A percentile compares a stretch with the other conserved stretches of the same genome.
Conservation (phyloP, 2,797 vertebrate genomes). For the Anisognathus igniventris region DNA sequence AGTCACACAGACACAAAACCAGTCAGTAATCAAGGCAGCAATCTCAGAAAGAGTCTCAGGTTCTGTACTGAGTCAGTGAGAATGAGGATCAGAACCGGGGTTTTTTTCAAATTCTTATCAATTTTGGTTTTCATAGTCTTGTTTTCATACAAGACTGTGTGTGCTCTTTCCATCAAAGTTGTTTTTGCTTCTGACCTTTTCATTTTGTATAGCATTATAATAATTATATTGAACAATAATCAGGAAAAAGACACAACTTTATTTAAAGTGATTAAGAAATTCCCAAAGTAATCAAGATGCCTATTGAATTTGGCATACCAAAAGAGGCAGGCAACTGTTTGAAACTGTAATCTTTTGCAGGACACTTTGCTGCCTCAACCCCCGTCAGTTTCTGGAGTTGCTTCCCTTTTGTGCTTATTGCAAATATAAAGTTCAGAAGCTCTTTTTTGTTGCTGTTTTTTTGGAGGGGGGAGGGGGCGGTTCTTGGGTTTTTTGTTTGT, state of each 20-base stretch:
- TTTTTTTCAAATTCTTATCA: not conserved
- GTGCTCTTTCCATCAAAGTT: not conserved
- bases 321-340: not conserved
- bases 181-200: not conserved
- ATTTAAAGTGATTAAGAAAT: not conserved
- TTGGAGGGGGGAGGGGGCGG: accelerated
- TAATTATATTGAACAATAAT: not conserved
- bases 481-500: accelerated
- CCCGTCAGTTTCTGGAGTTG: not conserved
- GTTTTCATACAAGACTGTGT: not conserved
- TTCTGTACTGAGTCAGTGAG: not conserved
- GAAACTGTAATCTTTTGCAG: not conserved
- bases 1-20: not conserved
- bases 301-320: not conserved
- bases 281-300: not conserved
- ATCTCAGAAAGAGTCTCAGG: not conserved
- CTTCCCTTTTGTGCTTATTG: not conserved
- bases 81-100: accelerated
- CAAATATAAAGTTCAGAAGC: not conserved
- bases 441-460: not conserved
- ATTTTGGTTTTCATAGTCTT: not conserved
- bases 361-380: not conserved
- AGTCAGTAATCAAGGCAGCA: not conserved
- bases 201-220: not conserved
- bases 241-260: not conserved